These are phyloP conservation scores for Sphaerodactylus townsendi DNA, from an alignment of 2,113 vertebrate species.

Conservation along the genomic window DNA sequence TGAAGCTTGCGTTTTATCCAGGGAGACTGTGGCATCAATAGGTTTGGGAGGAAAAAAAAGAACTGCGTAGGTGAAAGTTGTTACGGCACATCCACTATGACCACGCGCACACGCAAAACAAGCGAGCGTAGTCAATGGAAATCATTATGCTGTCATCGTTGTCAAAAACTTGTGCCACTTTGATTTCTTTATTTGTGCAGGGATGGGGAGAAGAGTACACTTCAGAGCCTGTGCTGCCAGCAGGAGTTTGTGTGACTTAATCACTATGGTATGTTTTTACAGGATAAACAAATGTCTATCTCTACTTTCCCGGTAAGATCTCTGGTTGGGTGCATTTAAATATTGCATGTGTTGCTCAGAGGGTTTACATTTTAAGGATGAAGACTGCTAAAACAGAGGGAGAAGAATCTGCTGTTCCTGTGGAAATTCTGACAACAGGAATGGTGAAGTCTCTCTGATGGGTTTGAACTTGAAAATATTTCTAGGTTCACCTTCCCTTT, in stretches of 20 bases:
- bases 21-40: conserved; percentile 60
- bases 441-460: not conserved
- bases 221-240: conserved; percentile 26
- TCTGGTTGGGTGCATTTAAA: conserved; percentile 22
- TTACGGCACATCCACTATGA: not conserved
- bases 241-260: conserved; percentile 29
- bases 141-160: conserved; percentile 39
- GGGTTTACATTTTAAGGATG: not conserved
- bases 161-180: conserved; percentile 15
- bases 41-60: conserved; percentile 14
- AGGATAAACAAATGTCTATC: conserved; percentile 9
- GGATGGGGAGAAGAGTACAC: not conserved
- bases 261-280: not conserved
- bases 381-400: conserved; percentile 11
- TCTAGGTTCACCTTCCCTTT: not conserved
- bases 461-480: not conserved
- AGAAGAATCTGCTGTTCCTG: not conserved
- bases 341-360: not conserved
- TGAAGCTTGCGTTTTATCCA: conserved; percentile 46
- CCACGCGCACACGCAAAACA: not conserved
- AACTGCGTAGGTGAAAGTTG: conserved; percentile 31
- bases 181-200: conserved; percentile 45
- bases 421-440: not conserved
- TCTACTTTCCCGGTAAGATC: conserved; percentile 23
- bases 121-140: conserved; percentile 8